Base-by-base conservation (phyloP, 2,888 invertebrate genomes). In the Protula sp. region DNA sequence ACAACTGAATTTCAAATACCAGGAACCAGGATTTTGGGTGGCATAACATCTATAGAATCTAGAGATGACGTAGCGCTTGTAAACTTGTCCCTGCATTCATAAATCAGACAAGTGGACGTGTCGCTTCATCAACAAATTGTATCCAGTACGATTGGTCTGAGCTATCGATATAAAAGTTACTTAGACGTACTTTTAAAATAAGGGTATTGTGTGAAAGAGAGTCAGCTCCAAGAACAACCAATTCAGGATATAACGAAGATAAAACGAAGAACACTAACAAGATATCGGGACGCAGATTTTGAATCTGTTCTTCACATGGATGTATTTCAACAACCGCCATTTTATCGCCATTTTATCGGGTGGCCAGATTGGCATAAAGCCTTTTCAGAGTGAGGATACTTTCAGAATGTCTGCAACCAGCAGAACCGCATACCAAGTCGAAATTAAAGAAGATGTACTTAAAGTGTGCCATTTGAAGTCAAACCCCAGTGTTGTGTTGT, bases 101-200 rank as follows among this genome's bases (percentile, higher is more conserved):
- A 28, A 28, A 47, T 31, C 47, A 24, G 56, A 2, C 56, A 56
- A 27, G 56, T 56, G 2, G 56, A 56, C 29, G 47, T 56, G 3
- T 29, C 29, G 14, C 3, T 47, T 5, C 56, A 56, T 22, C 47
- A 56, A n/a, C 45, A 56, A 56, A 14, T 47, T 3, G 28, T 56
- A 9, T n/a, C 19, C 27, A 27, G 47, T 47, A 24, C 45, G 4
- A 47, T 56, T 19, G 19, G 19, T 19, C 9, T 38, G 9, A 14
- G 38, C 38, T 38, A 19, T 19, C 38, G 9, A 14, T 38, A 38
- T 19, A 38, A 38, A 38, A 19, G 9, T 9, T 14, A 14, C 9
- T 14, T 38, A 38, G 38, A 38, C 19, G 38, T 38, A 19, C 38
- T 38, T 19, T 38, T 38, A 19, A 38, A 38, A 38, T 38, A 38